Evolutionary conservation across 2,113 vertebrate genomes (phyloP).

Genomic region (Haemorhous mexicanus): DNA sequence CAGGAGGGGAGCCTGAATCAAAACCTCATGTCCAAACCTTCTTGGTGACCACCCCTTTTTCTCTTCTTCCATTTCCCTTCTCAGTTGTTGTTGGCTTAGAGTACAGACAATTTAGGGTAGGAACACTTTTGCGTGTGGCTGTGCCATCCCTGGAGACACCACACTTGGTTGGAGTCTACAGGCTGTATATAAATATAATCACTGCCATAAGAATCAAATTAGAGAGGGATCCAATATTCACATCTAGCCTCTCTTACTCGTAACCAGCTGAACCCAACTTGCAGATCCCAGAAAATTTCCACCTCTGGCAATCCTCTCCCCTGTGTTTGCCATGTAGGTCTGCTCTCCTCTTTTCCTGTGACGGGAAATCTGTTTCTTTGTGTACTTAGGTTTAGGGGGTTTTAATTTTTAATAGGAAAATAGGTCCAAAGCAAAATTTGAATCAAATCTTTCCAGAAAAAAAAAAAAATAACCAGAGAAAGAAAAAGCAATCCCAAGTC

Average conservation of each 20-base stretch:
- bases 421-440: conserved; percentile 23
- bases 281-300: conserved; percentile 55
- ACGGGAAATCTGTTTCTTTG: conserved; percentile 39
- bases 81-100: conserved; percentile 59
- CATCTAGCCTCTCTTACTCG: conserved; percentile 18
- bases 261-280: conserved; percentile 49
- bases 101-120: conserved; percentile 52
- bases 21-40: conserved; percentile 28
- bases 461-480: background rate
- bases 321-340: conserved; percentile 4
- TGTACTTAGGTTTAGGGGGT: background rate
- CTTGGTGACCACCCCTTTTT: conserved; percentile 40
- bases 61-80: conserved; percentile 55
- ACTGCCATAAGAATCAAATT: conserved; percentile 63
- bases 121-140: conserved; percentile 57
- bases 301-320: conserved; percentile 46
- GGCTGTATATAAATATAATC: conserved; percentile 62
- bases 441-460: background rate
- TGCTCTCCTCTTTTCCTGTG: conserved; percentile 40
- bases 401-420: conserved; percentile 20
- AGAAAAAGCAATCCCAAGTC: background rate
- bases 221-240: conserved; percentile 53
- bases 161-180: conserved; percentile 58
- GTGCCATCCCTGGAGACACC: conserved; percentile 55
- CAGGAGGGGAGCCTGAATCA: background rate